Evolutionary conservation across 2,888 invertebrate species (phyloP).

Genomic region (Dolichomitus sp.): DNA sequence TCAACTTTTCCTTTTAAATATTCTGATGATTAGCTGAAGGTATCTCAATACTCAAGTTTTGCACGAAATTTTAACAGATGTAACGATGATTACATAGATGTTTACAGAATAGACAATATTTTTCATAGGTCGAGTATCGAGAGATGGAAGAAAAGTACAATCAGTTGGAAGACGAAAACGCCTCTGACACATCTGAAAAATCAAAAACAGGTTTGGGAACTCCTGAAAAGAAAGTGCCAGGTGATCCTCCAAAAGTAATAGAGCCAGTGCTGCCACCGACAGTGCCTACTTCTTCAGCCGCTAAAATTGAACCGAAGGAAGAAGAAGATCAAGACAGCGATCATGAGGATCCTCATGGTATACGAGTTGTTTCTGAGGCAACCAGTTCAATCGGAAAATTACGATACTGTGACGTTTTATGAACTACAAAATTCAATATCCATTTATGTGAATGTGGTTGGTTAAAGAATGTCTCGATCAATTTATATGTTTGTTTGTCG

Average conservation of each 20-base stretch:
- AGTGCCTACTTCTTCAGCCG: constrained; percentile 87
- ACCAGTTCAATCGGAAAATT: no score
- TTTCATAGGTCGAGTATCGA: constrained; percentile 88
- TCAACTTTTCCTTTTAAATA: constrained; percentile 3
- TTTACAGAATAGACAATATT: constrained; percentile 16
- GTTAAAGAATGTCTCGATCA: no score
- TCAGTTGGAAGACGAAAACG: constrained; percentile 88
- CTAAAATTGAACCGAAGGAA: constrained; percentile 85
- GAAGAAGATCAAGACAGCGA: constrained; percentile 89
- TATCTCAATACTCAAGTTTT: not conserved
- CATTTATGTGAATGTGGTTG: no score
- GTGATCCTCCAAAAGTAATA: constrained; percentile 88
- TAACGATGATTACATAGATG: not conserved
- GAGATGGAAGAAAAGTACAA: constrained; percentile 91
- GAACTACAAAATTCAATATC: no score
- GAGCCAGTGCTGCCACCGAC: constrained; percentile 87
- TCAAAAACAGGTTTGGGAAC: constrained; percentile 87
- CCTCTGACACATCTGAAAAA: constrained; percentile 89
- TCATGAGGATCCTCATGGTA: constrained; percentile 89
- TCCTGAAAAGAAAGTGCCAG: constrained; percentile 80
- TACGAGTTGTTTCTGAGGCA: not conserved
- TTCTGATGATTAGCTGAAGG: constrained; percentile 5
- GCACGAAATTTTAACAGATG: not conserved
- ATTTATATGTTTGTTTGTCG: no score
- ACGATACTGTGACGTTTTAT: no score